Conservation (phyloP, 2,113 vertebrate species). For the Dermatemys mawii region DNA sequence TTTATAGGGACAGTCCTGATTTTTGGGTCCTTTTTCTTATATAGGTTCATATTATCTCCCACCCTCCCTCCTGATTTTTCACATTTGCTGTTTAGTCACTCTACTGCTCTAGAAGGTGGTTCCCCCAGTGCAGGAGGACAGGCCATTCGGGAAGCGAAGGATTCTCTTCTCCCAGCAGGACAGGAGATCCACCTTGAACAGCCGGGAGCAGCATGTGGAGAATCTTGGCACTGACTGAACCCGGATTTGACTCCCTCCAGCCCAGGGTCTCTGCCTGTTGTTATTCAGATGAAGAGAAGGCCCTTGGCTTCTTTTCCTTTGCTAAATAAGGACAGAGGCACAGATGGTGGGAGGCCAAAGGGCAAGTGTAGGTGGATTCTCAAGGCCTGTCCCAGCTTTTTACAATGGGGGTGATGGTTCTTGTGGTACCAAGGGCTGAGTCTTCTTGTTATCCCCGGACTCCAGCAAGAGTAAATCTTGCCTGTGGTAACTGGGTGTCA, state of each 20-base stretch:
- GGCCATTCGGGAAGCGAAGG: not conserved
- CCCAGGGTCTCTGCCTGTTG: not conserved
- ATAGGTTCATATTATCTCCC: no score
- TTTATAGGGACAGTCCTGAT: no score
- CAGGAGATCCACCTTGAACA: not conserved
- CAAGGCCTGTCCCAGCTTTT: not conserved
- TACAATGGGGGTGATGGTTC: not conserved
- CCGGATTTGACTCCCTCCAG: not conserved
- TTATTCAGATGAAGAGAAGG: not conserved
- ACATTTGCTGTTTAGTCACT: no score
- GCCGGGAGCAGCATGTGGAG: not conserved
- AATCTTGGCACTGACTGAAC: not conserved
- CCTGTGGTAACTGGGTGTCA: no score
- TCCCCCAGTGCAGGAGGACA: not conserved
- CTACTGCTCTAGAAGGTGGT: not conserved
- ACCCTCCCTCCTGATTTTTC: no score
- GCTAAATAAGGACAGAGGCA: not conserved
- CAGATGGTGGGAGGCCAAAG: not conserved
- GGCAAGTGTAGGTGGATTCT: not conserved
- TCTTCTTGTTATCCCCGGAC: no score
- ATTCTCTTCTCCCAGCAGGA: no score
- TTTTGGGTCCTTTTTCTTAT: no score
- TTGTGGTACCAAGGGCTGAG: no score
- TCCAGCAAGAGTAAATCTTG: no score
- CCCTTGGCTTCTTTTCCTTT: not conserved